Evolutionary conservation across 2,113 vertebrate species (phyloP).

Genomic region (Chascanopsetta lugubris): DNA sequence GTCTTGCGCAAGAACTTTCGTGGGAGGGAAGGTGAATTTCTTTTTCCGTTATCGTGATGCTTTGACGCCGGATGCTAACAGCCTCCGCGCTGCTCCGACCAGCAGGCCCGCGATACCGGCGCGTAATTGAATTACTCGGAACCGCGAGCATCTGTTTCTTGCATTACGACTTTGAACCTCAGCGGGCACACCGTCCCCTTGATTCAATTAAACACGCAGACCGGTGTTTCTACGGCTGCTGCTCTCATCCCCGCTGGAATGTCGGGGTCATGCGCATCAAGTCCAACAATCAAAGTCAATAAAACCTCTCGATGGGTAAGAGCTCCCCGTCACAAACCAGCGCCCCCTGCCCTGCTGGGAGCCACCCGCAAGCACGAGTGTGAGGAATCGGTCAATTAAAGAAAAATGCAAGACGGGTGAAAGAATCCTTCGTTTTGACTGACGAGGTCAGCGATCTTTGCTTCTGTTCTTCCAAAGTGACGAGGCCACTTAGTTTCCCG

Average conservation of each 20-base stretch:
- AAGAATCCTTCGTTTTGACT: too few relatives aligned
- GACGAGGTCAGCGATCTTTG: not conserved
- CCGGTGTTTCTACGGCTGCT: slow-evolving; percentile 54
- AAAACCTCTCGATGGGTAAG: slow-evolving; percentile 45
- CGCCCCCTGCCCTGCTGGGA: slow-evolving; percentile 38
- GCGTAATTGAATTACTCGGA: slow-evolving; percentile 75
- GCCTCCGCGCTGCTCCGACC: slow-evolving; percentile 36
- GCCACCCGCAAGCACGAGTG: not conserved
- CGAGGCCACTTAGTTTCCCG: slow-evolving; percentile 30
- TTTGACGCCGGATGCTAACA: slow-evolving; percentile 43
- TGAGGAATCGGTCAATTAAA: not conserved
- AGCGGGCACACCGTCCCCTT: slow-evolving; percentile 50
- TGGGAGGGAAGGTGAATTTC: too few relatives aligned
- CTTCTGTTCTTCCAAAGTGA: not conserved
- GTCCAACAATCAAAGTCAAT: slow-evolving; percentile 64
- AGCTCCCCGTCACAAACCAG: slow-evolving; percentile 44
- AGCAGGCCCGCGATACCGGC: slow-evolving; percentile 49
- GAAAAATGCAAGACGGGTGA: too few relatives aligned
- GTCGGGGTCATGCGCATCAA: slow-evolving; percentile 61
- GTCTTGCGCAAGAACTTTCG: slow-evolving; percentile 2
- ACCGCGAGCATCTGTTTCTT: slow-evolving; percentile 74
- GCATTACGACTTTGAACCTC: slow-evolving; percentile 57
- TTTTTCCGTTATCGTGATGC: not conserved
- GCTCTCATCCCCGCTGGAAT: slow-evolving; percentile 51
- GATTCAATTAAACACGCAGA: slow-evolving; percentile 60